Evolutionary conservation across 1,140 invertebrate genomes (phyloP), one percentile per base, ranked within the genome.

Genomic region (Xylocopa sonorina): DNA sequence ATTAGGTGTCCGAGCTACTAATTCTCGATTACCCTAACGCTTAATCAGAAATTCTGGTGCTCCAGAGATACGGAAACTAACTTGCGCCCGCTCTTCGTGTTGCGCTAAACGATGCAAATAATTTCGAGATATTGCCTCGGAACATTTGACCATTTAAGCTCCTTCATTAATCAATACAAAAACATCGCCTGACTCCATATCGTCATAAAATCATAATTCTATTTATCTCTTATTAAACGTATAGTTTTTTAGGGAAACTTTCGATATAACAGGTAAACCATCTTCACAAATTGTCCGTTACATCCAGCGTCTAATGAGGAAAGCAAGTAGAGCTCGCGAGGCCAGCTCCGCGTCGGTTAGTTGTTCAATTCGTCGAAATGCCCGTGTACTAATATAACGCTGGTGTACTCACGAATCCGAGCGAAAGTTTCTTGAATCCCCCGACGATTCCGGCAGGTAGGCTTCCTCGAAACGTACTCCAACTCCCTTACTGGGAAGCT

Each of bases 341-440:
- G 6, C 32, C 3, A 18, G 10, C n/a, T 14, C 21, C 32, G 21
- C 0, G 32, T 6, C 12, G 12, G 10, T 60, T 12, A 12, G 32
- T 67, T 57, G 14, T 16, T 21, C 27, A 27, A 58, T 76, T 77
- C 53, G 64, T 48, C 7, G 51, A 58, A 68, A 46, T 4, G 38
- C 5, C 24, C 27, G 41, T 76, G 38, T 48, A 68, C 64, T 21
- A n/a, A 77, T 48, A 57, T 69, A 58, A 48, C 32, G 21, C 1
- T 21, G n/a, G 16, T 21, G 64, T 48, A 68, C 64, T 77, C 29
- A 58, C 43, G 75, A 69, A 77, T 78, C 41, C 43, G 66, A 58
- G 66, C 53, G 75, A 69, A 78, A 71, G 29, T 63, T 63, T 55
- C 57, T 78, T 24, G 48, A 78, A 63, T 78, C 48, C 41, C 55